Base-by-base conservation (phyloP, 2,888 invertebrate genomes). In the Pachydiplax longipennis region DNA sequence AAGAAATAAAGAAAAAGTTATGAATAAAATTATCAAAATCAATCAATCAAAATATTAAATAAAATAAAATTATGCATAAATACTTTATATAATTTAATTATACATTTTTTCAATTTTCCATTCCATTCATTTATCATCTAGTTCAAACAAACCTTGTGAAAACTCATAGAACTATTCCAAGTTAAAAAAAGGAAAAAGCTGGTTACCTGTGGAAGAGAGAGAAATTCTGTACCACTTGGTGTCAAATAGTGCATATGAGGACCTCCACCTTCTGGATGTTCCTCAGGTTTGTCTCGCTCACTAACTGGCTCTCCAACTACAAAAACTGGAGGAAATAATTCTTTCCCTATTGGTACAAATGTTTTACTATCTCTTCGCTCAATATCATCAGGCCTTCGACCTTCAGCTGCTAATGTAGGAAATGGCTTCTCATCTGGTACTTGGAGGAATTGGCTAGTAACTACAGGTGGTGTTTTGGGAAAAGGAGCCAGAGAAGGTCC, bases 401-500 rank as follows among this genome's bases (percentile, higher is more conserved):
- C 87, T 53, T 87, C 61, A 40, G 37, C 61, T 35, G 58, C 35
- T 73, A 61, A 37, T 4, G 37, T 61, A 40, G n/a, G 37, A 22
- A 37, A 37, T 1, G 87, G 61, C 4, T 87, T 90, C 13, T 73
- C 65, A 15, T 40, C 81, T 12, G 90, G 58, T 44, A 80, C 35
- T 25, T 25, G 90, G 15, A 13, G 37, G 61, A 73, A 82, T 87
- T 31, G 53, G 37, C 37, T 91, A 18, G 92, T 91, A 80, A 90
- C 83, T 37, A 91, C 91, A 8, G 91, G 91, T 58, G 92, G 91
- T 31, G 92, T 15, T 91, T 18, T 25, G 61, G 58, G 90, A 44
- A 25, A 73, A 65, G 44, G 91, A 90, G 40, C 4, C 12, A 8
- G 10, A 22, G 31, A 81, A 18, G 81, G 12, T 2, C 37, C 87